Evolutionary conservation across 2,113 vertebrate species (phyloP).

Genomic region (Epinephelus moara): DNA sequence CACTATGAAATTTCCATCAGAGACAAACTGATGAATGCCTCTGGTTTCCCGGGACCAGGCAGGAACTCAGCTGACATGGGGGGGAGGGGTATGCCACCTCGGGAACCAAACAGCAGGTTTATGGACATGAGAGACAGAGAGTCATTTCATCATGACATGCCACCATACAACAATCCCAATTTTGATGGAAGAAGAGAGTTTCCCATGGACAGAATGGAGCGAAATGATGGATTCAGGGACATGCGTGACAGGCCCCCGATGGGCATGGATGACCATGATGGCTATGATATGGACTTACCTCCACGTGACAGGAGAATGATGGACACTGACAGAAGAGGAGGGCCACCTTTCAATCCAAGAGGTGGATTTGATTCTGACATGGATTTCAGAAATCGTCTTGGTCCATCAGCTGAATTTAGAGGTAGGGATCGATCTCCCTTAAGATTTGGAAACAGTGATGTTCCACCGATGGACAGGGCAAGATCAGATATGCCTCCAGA

Average conservation of each 20-base stretch:
- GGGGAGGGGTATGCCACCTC: constrained; percentile 76
- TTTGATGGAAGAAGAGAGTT: constrained; percentile 82
- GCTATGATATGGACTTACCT: constrained; percentile 77
- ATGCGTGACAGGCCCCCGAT: constrained; percentile 74
- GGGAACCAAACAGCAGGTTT: constrained; percentile 80
- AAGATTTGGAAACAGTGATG: constrained; percentile 76
- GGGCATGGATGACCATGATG: constrained; percentile 68
- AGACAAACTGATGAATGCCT: constrained; percentile 87
- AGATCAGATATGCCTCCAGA: constrained; percentile 73
- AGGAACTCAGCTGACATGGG: constrained; percentile 75
- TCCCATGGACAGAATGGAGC: constrained; percentile 73
- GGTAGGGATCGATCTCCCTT: constrained; percentile 81
- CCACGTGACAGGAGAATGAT: constrained; percentile 87
- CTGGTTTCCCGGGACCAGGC: constrained; percentile 88
- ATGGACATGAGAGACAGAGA: constrained; percentile 91
- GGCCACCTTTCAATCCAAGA: constrained; percentile 82
- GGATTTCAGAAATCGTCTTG: constrained; percentile 91
- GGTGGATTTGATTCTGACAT: constrained; percentile 86
- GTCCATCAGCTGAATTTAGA: constrained; percentile 83
- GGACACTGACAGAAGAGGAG: constrained; percentile 90
- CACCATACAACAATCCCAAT: constrained; percentile 84
- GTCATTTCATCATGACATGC: constrained; percentile 85
- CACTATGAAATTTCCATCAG: constrained; percentile 88
- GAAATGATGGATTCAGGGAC: constrained; percentile 79
- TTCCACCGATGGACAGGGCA: constrained; percentile 66